Conservation (phyloP, 2,113 vertebrate genomes). For the Cryptotis parvus region DNA sequence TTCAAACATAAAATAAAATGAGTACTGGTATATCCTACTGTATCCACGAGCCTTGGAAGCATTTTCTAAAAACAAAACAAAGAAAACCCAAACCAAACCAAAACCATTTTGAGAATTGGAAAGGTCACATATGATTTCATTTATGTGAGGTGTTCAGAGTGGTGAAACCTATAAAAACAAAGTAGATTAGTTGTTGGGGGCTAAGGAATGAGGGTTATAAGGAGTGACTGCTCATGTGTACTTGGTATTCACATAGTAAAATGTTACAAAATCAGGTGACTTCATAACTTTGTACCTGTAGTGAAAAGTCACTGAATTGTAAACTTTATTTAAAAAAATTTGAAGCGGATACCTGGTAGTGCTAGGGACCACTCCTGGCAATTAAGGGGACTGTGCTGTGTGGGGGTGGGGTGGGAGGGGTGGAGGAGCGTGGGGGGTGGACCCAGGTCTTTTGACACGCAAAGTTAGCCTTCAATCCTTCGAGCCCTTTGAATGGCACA, state of each 20-base stretch:
- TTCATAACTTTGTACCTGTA: background rate
- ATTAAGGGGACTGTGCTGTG: background rate
- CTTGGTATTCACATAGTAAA: background rate
- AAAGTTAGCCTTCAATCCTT: background rate
- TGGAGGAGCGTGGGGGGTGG: too few species aligned
- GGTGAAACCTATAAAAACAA: background rate
- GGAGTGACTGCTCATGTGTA: background rate
- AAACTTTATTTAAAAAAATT: background rate
- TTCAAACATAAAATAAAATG: background rate
- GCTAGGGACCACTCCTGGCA: too few species aligned
- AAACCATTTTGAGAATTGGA: background rate
- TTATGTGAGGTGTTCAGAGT: background rate
- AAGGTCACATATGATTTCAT: constrained; percentile 13
- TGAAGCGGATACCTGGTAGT: too few species aligned
- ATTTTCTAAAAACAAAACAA: background rate
- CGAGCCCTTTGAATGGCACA: too few species aligned
- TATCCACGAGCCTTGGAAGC: background rate
- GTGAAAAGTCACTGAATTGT: background rate
- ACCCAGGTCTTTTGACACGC: background rate
- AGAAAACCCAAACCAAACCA: background rate
- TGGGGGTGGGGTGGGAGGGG: too few species aligned
- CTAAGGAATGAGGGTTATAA: background rate
- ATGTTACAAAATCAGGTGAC: background rate
- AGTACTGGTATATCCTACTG: background rate
- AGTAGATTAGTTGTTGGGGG: background rate